These are phyloP conservation scores for Dissostichus mawsoni DNA, from an alignment of 2,113 vertebrate species.

Conservation along the genomic window DNA sequence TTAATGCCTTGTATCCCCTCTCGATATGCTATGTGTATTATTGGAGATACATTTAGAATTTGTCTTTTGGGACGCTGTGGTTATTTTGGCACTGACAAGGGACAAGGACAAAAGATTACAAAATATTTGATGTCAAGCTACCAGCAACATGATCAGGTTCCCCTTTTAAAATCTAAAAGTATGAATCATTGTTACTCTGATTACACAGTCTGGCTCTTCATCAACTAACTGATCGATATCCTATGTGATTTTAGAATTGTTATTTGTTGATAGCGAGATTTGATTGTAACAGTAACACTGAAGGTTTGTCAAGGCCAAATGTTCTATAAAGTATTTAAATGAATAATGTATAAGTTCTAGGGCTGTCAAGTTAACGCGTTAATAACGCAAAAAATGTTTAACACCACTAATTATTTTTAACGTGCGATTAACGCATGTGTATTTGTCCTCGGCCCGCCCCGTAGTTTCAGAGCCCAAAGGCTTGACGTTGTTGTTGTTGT, in stretches of 20 bases:
- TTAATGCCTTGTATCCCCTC: not conserved
- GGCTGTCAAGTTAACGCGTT: too few relatives aligned
- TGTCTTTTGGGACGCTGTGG: slow-evolving; percentile 26
- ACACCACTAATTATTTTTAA: too few relatives aligned
- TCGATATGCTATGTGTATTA: not conserved
- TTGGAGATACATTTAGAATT: not conserved
- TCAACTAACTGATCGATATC: slow-evolving; percentile 33
- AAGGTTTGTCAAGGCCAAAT: slow-evolving; percentile 27
- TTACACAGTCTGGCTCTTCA: slow-evolving; percentile 35
- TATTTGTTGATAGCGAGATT: slow-evolving; percentile 18
- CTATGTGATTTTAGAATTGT: slow-evolving; percentile 23
- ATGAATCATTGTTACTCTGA: slow-evolving; percentile 14
- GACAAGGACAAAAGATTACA: slow-evolving; percentile 29
- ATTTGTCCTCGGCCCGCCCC: too few relatives aligned
- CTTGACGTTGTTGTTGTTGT: too few relatives aligned
- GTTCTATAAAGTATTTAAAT: not conserved
- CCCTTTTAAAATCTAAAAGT: slow-evolving; percentile 28
- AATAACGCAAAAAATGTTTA: too few relatives aligned
- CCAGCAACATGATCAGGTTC: slow-evolving; percentile 35
- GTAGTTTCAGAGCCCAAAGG: too few relatives aligned
- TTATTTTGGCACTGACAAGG: slow-evolving; percentile 43
- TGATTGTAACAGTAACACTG: not conserved
- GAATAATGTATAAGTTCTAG: not conserved
- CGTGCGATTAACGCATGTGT: too few relatives aligned
- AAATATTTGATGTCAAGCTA: slow-evolving; percentile 32